Evolutionary conservation across 1,140 invertebrate species (phyloP).

Genomic region (Atopsyche davidsoni): DNA sequence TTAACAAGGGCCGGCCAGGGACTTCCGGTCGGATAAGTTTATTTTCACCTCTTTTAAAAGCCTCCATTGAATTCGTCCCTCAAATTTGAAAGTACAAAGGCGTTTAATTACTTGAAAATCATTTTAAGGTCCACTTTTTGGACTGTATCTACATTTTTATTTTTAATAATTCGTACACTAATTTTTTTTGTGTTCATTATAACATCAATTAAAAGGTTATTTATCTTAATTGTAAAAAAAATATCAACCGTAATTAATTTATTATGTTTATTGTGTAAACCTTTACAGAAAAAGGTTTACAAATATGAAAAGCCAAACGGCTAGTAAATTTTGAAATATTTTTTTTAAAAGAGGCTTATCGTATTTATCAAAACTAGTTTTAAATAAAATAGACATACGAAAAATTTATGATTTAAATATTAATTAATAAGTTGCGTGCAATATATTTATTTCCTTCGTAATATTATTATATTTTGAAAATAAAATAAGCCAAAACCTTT

Average conservation of each 20-base stretch:
- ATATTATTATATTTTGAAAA: neutral
- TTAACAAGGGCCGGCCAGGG: slow-evolving; percentile 5
- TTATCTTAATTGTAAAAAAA: too few species aligned
- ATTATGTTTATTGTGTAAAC: too few species aligned
- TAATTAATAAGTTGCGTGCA: neutral
- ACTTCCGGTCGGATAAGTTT: slow-evolving; percentile 29
- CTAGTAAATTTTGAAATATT: too few species aligned
- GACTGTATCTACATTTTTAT: neutral
- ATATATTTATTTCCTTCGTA: neutral
- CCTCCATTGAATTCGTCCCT: slow-evolving; percentile 12
- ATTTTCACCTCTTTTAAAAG: slow-evolving; percentile 26
- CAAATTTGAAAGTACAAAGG: slow-evolving; percentile 14
- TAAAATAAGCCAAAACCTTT: too few species aligned
- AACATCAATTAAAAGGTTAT: too few species aligned
- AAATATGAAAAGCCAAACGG: too few species aligned
- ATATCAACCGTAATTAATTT: too few species aligned
- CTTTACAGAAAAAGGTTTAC: too few species aligned
- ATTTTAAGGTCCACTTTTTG: neutral
- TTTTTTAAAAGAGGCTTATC: too few species aligned
- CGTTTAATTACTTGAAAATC: slow-evolving; percentile 30
- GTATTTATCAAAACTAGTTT: too few species aligned
- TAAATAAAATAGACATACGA: neutral
- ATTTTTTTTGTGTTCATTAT: too few species aligned
- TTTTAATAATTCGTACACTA: too few species aligned
- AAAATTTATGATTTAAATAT: neutral